These are phyloP conservation scores for Lycopodina hypogea DNA, from an alignment of 37 sponge, comb jelly and placozoan genomes.

Conservation along the genomic window DNA sequence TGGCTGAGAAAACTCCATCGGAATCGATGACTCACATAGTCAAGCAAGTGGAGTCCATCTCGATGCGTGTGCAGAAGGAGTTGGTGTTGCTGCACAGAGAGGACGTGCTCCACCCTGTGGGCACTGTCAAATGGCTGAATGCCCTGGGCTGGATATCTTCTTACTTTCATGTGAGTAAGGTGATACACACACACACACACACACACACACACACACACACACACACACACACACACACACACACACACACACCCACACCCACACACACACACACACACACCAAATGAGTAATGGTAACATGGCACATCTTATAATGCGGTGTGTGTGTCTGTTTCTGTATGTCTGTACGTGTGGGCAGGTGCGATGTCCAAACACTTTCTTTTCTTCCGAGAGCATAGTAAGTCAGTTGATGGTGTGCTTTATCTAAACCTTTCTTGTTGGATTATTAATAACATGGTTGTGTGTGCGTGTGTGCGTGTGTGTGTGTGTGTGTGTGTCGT, in stretches of 20 bases:
- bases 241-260: no score
- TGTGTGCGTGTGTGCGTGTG: no score
- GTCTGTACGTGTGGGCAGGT: no score
- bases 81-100: constrained; percentile 84
- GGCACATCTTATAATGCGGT: no score
- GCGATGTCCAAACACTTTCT: constrained; percentile 82
- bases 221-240: background rate
- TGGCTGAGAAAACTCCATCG: constrained; percentile 66
- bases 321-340: no score
- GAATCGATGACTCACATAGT: constrained; percentile 70
- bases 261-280: no score
- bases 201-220: background rate
- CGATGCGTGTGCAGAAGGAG: constrained; percentile 89
- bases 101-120: constrained; percentile 54
- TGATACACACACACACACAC: no score
- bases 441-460: background rate
- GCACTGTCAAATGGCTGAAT: constrained; percentile 89
- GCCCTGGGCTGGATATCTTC: constrained; percentile 87
- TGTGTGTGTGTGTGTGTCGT: no score
- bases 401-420: background rate
- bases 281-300: no score
- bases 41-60: constrained; percentile 72
- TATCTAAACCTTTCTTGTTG: background rate
- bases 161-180: constrained; percentile 71
- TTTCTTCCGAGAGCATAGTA: constrained; percentile 14